These are phyloP conservation scores for Aptenodytes forsteri DNA, from an alignment of 2,113 vertebrate genomes.

Conservation along the genomic window DNA sequence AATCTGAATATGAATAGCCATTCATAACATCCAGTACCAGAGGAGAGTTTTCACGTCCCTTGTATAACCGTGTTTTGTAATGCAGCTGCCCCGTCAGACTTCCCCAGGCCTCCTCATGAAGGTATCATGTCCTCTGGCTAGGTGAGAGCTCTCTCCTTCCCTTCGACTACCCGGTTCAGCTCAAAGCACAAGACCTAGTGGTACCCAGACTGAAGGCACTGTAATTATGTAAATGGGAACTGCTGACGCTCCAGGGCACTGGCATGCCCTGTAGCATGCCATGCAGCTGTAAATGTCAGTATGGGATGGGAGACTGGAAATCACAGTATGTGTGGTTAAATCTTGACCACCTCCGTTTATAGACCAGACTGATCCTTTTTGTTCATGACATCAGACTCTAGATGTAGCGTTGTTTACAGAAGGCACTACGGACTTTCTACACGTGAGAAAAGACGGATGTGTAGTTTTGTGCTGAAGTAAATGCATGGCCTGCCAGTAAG, in stretches of 20 bases:
- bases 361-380: background rate
- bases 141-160: background rate
- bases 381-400: accelerated
- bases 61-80: accelerated
- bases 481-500: background rate
- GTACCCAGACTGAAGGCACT: background rate
- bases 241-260: background rate
- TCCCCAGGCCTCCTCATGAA: accelerated
- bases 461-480: background rate
- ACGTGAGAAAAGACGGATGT: accelerated
- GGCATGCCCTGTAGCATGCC: background rate
- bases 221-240: background rate
- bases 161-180: background rate
- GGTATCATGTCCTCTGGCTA: background rate
- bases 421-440: background rate
- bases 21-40: background rate
- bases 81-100: background rate
- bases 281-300: background rate
- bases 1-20: background rate
- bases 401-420: background rate
- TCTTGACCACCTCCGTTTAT: background rate
- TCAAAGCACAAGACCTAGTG: accelerated
- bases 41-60: background rate
- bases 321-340: background rate
- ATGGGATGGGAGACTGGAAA: background rate